A percentile compares a stretch with the other conserved stretches of the same genome.
Evolutionary conservation across 2,797 vertebrate genomes (phyloP).

Genomic region (Coranthus polyacanthus): DNA sequence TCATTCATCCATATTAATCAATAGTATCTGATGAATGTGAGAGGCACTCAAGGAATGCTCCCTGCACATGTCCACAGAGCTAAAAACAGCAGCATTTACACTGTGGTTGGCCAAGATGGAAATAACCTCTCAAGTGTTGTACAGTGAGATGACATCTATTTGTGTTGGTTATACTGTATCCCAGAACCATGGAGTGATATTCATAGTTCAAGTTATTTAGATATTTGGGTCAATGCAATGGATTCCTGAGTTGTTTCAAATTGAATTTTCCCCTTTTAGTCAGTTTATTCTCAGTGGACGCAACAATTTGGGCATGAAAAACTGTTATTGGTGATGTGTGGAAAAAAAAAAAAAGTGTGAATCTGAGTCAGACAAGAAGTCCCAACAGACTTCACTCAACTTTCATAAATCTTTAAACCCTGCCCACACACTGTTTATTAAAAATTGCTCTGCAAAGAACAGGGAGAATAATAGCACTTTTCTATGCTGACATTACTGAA

Average conservation of each 20-base stretch:
- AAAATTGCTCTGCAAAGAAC: neutral
- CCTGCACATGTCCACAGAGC: constrained; percentile 54
- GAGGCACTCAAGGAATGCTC: constrained; percentile 57
- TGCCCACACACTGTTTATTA: neutral
- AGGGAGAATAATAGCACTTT: neutral
- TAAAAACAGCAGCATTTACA: constrained; percentile 59
- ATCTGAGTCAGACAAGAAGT: constrained; percentile 9
- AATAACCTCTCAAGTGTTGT: constrained; percentile 41
- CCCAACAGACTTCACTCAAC: constrained; percentile 1
- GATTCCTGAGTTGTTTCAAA: constrained; percentile 12
- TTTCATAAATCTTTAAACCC: neutral
- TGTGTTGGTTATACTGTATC: constrained; percentile 49
- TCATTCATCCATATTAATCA: constrained; percentile 70
- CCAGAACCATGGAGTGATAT: constrained; percentile 36
- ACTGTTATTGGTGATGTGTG: neutral
- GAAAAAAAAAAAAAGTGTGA: constrained; percentile 3
- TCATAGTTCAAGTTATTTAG: constrained; percentile 45
- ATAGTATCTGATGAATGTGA: constrained; percentile 61
- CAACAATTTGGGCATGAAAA: constrained; percentile 2
- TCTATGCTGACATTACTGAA: neutral
- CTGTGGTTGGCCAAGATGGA: constrained; percentile 40
- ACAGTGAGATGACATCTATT: constrained; percentile 55
- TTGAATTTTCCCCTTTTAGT: constrained; percentile 17
- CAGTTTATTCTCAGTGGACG: constrained; percentile 21
- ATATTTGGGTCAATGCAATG: constrained; percentile 21